These are phyloP conservation scores for Onthophagus taurus DNA, from an alignment of 1,140 invertebrate species.

Conservation along the genomic window DNA sequence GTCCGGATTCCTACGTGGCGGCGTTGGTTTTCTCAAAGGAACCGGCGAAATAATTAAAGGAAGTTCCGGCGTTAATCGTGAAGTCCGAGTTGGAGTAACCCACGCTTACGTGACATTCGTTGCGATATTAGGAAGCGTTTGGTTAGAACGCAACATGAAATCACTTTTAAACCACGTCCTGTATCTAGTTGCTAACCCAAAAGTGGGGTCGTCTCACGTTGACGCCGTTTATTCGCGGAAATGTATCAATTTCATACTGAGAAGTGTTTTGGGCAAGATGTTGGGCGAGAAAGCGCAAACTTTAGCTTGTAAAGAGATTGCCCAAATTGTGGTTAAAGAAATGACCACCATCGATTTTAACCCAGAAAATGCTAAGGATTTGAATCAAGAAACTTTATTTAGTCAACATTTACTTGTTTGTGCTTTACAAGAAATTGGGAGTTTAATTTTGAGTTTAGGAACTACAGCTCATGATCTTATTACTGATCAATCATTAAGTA, in stretches of 20 bases:
- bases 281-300: constrained; percentile 95
- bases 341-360: constrained; percentile 91
- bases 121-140: constrained; percentile 82
- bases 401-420: constrained; percentile 92
- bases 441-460: constrained; percentile 74
- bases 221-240: constrained; percentile 97
- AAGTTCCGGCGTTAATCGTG: constrained; percentile 80
- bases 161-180: constrained; percentile 80
- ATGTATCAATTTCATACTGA: constrained; percentile 92
- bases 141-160: constrained; percentile 88
- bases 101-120: constrained; percentile 92
- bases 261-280: constrained; percentile 84
- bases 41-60: constrained; percentile 95
- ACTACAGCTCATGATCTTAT: constrained; percentile 85
- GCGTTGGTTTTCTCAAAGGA: constrained; percentile 90
- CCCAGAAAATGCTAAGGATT: constrained; percentile 82
- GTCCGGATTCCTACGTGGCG: constrained; percentile 90
- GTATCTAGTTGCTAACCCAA: constrained; percentile 87
- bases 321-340: constrained; percentile 84
- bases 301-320: constrained; percentile 89
- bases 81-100: constrained; percentile 91
- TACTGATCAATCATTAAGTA: constrained; percentile 74
- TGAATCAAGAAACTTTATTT: constrained; percentile 81
- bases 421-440: constrained; percentile 86
- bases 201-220: constrained; percentile 88